phyloP scores from a whole-genome alignment of 1,140 invertebrate species.

The Cyphomyrmex costatus region DNA sequence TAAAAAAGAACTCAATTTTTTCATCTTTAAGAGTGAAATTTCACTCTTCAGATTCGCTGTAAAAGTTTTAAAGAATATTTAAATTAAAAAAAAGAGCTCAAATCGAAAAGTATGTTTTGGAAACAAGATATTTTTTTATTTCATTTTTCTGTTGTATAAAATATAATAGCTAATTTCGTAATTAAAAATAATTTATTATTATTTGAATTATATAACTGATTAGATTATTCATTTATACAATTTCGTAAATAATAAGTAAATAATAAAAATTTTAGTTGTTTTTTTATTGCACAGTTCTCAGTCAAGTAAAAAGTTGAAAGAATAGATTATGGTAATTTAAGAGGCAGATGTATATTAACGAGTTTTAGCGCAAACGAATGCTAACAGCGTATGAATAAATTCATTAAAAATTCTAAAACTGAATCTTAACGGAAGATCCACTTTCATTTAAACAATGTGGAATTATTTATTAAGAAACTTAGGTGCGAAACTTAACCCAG shows the following conservation, averaged over 20 bases:
- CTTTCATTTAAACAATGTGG: conserved; percentile 35
- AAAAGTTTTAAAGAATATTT: too few species aligned
- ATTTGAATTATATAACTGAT: too few species aligned
- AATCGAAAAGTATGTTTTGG: not conserved
- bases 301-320: not conserved
- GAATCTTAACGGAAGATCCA: not conserved
- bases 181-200: not conserved
- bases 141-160: not conserved
- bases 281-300: not conserved
- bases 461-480: conserved; percentile 54
- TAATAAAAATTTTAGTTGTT: not conserved
- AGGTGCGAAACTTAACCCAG: conserved; percentile 21
- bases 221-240: not conserved
- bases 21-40: too few species aligned
- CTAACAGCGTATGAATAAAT: not conserved
- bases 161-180: not conserved
- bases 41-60: too few species aligned
- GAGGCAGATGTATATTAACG: not conserved
- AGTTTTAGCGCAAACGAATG: not conserved
- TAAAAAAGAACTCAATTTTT: too few species aligned
- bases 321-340: not conserved
- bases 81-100: not conserved
- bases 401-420: not conserved
- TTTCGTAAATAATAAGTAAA: not conserved
- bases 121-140: not conserved